These are phyloP conservation scores for Sinotaia quadrata DNA, from an alignment of 2,888 invertebrate genomes.

Conservation along the genomic window DNA sequence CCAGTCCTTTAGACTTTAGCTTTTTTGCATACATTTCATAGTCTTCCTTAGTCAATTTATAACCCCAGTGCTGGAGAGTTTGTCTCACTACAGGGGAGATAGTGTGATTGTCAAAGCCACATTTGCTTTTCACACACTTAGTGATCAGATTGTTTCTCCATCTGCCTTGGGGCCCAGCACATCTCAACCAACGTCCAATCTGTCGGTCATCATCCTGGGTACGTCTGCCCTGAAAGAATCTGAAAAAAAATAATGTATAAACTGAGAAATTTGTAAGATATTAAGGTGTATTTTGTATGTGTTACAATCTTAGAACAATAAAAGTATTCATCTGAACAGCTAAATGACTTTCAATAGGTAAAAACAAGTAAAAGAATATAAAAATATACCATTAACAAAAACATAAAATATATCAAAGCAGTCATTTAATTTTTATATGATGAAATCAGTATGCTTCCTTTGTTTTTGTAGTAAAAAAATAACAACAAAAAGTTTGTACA, in stretches of 20 bases:
- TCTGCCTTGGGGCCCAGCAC: slow-evolving; percentile 56
- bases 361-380: no score
- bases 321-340: no score
- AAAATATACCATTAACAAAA: no score
- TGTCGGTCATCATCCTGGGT: slow-evolving; percentile 59
- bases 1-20: slow-evolving; percentile 34
- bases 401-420: no score
- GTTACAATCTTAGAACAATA: no score
- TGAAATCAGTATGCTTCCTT: no score
- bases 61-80: slow-evolving; percentile 64
- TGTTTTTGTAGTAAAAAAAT: no score
- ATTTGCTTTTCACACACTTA: slow-evolving; percentile 57
- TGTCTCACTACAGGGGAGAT: slow-evolving; percentile 62
- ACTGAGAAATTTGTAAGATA: no score
- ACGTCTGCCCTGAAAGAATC: slow-evolving; percentile 59
- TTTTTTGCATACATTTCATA: slow-evolving; percentile 51
- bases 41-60: slow-evolving; percentile 55
- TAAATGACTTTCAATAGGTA: no score
- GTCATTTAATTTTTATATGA: no score
- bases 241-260: slow-evolving; percentile 20
- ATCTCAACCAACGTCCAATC: slow-evolving; percentile 61
- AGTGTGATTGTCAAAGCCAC: slow-evolving; percentile 48
- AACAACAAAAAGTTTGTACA: no score
- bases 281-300: no score
- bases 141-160: slow-evolving; percentile 61